Evolutionary conservation across 2,797 vertebrate genomes (phyloP), one percentile per base, ranked within the genome.

Genomic region (Hippoglossus hippoglossus): DNA sequence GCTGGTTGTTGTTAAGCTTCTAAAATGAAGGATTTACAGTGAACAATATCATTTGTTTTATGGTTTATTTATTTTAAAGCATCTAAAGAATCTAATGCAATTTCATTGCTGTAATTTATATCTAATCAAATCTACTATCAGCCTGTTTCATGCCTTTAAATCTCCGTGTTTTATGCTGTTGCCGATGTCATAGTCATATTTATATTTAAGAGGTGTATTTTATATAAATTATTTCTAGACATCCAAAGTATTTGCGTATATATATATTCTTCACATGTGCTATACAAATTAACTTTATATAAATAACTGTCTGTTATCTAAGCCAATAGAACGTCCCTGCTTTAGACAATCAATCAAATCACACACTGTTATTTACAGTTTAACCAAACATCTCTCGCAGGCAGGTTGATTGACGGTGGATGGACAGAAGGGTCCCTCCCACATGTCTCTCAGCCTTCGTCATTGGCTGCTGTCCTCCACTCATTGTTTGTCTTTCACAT

Each of bases 401-500:
- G 18, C 2, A 39, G 49, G 62, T 66, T 39, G 69, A 62, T 31
- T 31, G 28, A 31, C 28, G 26, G 44, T 16, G 21, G 61, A 67
- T 55, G 13, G 18, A 67, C 77, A 65, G 49, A 41, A 12, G 55
- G 21, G 22, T 36, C 59, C 64, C 16, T 68, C 71, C 60, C 55
- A 54, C 44, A 25, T 21, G 15, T 51, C 69, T 60, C 71, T 65
- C 63, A 2, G 63, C 18, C 63, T 83, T 72, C 75, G 63, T 80
- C 69, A 71, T n/a, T 71, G 57, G 64, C 64, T 60, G 44, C 36
- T 46, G n/a, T 46, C 18, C 15, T 7, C 44, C 44, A 18, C 5
- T 46, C 44, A 46, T 19, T 22, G 82, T 93, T 92, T 91, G 82
- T 56, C 74, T 87, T 91, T 93, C 91, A 89, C 92, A 93, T 78